Conservation (phyloP, 2,888 invertebrate species). For the Xiphydria camelus region DNA sequence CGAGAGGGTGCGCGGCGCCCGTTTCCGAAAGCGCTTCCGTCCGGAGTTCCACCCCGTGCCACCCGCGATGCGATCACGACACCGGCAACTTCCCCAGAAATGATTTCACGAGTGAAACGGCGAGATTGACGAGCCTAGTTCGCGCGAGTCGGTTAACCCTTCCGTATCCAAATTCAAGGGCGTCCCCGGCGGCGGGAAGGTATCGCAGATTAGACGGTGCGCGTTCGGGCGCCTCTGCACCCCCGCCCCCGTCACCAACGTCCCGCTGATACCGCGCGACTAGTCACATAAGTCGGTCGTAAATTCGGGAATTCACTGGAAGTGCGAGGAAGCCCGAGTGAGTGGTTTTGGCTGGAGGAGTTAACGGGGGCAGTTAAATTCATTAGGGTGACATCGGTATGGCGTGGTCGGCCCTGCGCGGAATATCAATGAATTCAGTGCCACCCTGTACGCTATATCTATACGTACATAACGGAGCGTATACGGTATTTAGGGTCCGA, state of each 20-base stretch:
- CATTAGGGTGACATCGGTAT: constrained; percentile 33
- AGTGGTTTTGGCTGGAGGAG: constrained; percentile 11
- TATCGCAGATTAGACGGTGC: too few species aligned
- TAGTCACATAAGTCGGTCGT: too few species aligned
- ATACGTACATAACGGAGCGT: background rate
- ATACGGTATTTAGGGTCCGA: constrained; percentile 25
- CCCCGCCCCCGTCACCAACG: too few species aligned
- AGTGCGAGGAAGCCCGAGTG: constrained; percentile 1
- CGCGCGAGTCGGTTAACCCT: too few species aligned
- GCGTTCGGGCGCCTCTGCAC: too few species aligned
- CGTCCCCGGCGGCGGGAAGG: too few species aligned
- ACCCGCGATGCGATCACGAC: too few species aligned
- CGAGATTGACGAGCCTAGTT: too few species aligned
- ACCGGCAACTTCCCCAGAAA: too few species aligned
- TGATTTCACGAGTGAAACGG: too few species aligned
- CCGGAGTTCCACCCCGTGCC: constrained; percentile 17
- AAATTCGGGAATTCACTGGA: constrained; percentile 8
- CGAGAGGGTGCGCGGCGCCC: constrained; percentile 11
- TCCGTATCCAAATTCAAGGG: too few species aligned
- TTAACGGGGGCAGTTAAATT: constrained; percentile 34
- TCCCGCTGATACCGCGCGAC: too few species aligned
- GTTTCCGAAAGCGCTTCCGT: constrained; percentile 18
- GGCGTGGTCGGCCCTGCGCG: constrained; percentile 24
- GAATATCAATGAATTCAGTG: constrained; percentile 36
- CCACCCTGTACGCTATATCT: constrained; percentile 4